A percentile compares a stretch with the other conserved stretches of the same genome.
Evolutionary conservation across 2,888 invertebrate species (phyloP).

Genomic region (Rhabditoides inermis): DNA sequence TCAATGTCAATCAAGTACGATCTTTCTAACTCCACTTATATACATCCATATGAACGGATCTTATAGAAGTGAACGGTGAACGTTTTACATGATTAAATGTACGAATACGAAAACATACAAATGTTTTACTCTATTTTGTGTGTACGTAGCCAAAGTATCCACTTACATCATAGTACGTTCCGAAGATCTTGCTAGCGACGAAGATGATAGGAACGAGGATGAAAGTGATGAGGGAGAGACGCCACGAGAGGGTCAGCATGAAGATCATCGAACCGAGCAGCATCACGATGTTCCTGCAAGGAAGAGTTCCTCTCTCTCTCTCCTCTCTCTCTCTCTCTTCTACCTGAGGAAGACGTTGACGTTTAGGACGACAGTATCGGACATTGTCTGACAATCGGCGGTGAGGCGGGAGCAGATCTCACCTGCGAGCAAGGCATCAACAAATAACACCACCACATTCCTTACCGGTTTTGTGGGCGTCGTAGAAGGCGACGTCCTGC

Average conservation of each 20-base stretch:
- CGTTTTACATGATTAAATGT: too few relatives aligned
- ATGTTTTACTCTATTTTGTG: too few relatives aligned
- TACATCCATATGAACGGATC: too few relatives aligned
- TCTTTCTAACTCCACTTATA: slow-evolving; percentile 34
- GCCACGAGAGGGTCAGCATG: slow-evolving; percentile 56
- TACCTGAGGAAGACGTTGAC: slow-evolving; percentile 53
- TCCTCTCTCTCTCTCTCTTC: not conserved
- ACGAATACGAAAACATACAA: not conserved
- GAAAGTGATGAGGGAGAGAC: slow-evolving; percentile 54
- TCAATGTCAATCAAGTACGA: not conserved
- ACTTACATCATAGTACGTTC: slow-evolving; percentile 54
- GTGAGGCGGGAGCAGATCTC: slow-evolving; percentile 55
- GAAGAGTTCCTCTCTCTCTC: not conserved
- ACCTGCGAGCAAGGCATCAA: slow-evolving; percentile 16
- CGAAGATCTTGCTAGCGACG: slow-evolving; percentile 54
- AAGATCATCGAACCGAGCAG: slow-evolving; percentile 54
- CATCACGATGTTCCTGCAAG: slow-evolving; percentile 52
- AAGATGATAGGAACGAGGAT: slow-evolving; percentile 55
- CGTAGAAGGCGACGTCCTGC: slow-evolving; percentile 55
- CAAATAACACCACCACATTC: not conserved
- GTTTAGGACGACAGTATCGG: slow-evolving; percentile 54
- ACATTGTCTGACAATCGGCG: slow-evolving; percentile 55
- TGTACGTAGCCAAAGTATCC: too few relatives aligned
- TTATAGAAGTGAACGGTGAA: too few relatives aligned
- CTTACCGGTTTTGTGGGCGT: slow-evolving; percentile 56